Base-by-base conservation (phyloP, 2,797 vertebrate species). In the Valencia hispanica region DNA sequence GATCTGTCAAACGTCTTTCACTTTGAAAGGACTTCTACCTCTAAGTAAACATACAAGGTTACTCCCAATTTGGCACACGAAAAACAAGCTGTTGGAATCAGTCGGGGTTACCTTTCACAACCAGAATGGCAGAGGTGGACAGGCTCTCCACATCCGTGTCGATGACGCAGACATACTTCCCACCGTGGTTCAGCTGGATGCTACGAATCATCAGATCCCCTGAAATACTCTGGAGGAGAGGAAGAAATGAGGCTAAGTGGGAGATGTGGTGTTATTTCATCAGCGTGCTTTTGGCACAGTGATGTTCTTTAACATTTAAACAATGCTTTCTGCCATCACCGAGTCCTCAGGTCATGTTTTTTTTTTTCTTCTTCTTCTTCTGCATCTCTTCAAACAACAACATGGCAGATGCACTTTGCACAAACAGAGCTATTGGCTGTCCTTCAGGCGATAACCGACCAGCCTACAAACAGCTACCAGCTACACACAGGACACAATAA, bases 121-220 rank as follows among this genome's bases (percentile, higher is more conserved):
- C 96, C 65, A 99, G 92, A 63, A 97, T 96, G 0, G 97, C 97
- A 1, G 96, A 96, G 7, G 96, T 95, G 4, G 97, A 98, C 79
- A 98, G 94, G 0, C 96, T 98, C 87, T 99, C 98, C 75, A 98
- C 98, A 2, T 96, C 97, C 0, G 97, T 99, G 90, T 97, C 96
- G 73, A 97, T 96, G 88, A 96, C 93, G 11, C 98, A 99, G 36
- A 98, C 96, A 0, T 99, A 99, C 76, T 97, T 97, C 32, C 98
- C 98, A 48, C 95, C 96, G 2, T 99, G 97, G 74, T 95, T 97
- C 84, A 99, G 94, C 92, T 98, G 98, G 87, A 98, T 97, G 94
- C 97, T 98, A 77, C 97, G 96, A 87, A 99, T 96, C 98, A 98
- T 97, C 75, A 99, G 87, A 89, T 99, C 98, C 0, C 98, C 98